A percentile compares a stretch with the other conserved stretches of the same genome.
Conservation (phyloP, 2,797 vertebrate genomes). For the Sciaenops ocellatus region DNA sequence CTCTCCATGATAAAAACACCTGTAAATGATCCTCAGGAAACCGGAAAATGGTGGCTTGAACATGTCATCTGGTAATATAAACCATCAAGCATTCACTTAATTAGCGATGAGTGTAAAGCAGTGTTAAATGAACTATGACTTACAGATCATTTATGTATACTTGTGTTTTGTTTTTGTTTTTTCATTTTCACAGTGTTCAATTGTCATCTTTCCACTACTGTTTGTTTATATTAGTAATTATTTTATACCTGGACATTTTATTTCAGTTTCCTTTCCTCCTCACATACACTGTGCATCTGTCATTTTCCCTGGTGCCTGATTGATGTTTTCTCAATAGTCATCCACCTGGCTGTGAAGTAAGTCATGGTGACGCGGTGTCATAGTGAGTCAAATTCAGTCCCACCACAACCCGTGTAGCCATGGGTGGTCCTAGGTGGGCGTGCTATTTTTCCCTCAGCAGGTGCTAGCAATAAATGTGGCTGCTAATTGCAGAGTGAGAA, state of each 20-base stretch:
- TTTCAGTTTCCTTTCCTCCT: not conserved
- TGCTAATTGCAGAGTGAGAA: not conserved
- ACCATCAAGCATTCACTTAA: slow-evolving; percentile 1
- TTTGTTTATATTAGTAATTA: not conserved
- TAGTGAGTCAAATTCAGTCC: slow-evolving; percentile 15
- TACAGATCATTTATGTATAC: not conserved
- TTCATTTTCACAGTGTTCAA: not conserved
- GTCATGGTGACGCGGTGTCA: slow-evolving; percentile 9
- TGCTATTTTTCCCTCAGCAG: slow-evolving; percentile 6
- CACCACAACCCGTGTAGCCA: not conserved
- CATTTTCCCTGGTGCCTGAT: not conserved
- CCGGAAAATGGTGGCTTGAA: not conserved
- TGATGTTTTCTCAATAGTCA: not conserved
- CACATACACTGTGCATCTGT: not conserved
- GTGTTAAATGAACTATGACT: not conserved
- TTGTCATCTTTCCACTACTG: not conserved
- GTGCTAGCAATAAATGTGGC: slow-evolving; percentile 1
- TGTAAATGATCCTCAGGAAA: not conserved
- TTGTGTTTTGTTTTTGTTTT: not conserved
- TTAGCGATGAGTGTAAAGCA: slow-evolving; percentile 2
- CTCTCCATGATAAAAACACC: slow-evolving; percentile 17
- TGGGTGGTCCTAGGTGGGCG: not conserved
- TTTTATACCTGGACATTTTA: not conserved
- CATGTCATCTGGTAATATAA: not conserved
- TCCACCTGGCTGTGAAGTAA: slow-evolving; percentile 14